Percentiles rank a stretch among this genome's conserved stretches.
phyloP scores from a whole-genome alignment of 2,113 vertebrate species.

The Hydrochoerus hydrochaeris region DNA sequence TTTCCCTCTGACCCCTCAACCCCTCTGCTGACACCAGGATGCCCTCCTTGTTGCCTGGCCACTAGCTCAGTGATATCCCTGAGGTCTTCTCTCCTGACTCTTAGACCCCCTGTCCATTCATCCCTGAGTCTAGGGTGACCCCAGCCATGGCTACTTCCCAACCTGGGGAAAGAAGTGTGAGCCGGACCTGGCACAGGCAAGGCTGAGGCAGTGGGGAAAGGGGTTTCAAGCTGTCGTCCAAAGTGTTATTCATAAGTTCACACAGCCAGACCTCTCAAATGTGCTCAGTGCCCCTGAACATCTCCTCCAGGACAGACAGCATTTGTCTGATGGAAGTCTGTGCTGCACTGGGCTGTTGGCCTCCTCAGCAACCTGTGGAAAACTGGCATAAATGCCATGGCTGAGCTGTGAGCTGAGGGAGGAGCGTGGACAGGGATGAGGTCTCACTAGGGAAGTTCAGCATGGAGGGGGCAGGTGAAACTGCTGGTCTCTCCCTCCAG shows the following conservation, averaged over 20 bases:
- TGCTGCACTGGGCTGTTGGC: not conserved
- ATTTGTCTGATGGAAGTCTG: not conserved
- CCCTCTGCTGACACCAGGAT: not conserved
- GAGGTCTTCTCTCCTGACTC: not conserved
- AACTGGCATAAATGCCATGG: not conserved
- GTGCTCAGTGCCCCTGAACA: rapidly evolving
- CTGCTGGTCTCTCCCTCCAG: not conserved
- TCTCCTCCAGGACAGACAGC: not conserved
- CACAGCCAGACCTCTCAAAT: not conserved
- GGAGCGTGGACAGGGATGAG: not conserved
- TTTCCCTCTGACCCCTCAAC: not conserved
- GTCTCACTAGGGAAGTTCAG: not conserved
- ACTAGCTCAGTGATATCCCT: not conserved
- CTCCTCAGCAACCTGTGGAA: not conserved
- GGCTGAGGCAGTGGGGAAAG: not conserved
- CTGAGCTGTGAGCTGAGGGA: rapidly evolving
- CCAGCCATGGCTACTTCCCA: not conserved
- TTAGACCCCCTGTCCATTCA: not conserved
- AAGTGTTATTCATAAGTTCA: too few species aligned
- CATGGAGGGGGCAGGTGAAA: not conserved
- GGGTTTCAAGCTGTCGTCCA: too few species aligned
- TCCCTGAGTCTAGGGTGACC: not conserved
- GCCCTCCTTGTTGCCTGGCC: not conserved
- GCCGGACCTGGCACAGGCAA: not conserved
- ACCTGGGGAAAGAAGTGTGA: not conserved